These are phyloP conservation scores for Zosterops borbonicus DNA, from an alignment of 2,113 vertebrate species.

Conservation along the genomic window DNA sequence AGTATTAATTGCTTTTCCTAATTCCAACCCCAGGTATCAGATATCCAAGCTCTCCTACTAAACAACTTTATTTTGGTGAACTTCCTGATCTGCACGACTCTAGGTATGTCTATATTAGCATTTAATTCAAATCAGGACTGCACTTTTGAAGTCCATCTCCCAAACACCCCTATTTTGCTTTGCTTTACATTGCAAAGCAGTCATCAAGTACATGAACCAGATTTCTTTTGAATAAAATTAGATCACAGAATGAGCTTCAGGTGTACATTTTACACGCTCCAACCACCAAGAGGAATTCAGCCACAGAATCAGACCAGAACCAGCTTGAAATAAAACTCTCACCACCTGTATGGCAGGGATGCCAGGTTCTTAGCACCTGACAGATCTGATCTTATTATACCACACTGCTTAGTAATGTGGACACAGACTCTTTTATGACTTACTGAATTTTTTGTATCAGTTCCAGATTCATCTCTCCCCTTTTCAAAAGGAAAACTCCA, in stretches of 20 bases:
- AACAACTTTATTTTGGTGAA: background rate
- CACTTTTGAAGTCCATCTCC: background rate
- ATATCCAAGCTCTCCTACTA: background rate
- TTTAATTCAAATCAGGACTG: background rate
- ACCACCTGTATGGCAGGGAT: rapidly evolving
- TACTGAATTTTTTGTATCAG: background rate
- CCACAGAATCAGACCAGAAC: background rate
- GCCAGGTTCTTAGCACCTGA: background rate
- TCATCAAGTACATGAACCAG: background rate
- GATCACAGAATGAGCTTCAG: background rate
- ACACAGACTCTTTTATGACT: background rate
- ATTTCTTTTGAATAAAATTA: background rate
- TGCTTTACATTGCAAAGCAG: conserved; percentile 32
- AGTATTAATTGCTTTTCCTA: background rate
- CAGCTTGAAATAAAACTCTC: conserved; percentile 13
- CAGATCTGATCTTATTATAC: background rate
- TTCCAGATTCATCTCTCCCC: background rate
- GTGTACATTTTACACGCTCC: background rate
- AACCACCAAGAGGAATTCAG: background rate
- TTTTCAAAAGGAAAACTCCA: background rate
- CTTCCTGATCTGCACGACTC: background rate
- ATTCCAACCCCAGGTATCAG: background rate
- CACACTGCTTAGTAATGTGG: background rate
- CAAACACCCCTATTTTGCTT: background rate
- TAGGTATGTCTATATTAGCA: background rate